These are phyloP conservation scores for Sebastolobus altivelis DNA, from an alignment of 2,797 vertebrate species.

Conservation along the genomic window DNA sequence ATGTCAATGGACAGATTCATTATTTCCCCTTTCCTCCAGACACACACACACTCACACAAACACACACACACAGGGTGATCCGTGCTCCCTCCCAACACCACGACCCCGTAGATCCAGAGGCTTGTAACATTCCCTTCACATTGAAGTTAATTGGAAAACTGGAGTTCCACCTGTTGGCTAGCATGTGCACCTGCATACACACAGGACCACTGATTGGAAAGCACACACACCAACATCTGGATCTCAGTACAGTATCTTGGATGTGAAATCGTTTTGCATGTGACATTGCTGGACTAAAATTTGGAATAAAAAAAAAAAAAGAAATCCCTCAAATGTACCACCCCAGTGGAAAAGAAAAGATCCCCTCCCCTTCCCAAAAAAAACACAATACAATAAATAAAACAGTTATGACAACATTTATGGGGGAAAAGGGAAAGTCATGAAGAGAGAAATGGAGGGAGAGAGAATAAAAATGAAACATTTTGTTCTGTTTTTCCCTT, in stretches of 20 bases:
- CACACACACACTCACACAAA: constrained; percentile 12
- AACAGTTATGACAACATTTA: constrained; percentile 78
- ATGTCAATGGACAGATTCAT: constrained; percentile 60
- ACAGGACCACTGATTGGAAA: constrained; percentile 58
- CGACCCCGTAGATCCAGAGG: constrained; percentile 67
- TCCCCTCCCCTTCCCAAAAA: constrained; percentile 11
- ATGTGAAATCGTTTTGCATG: constrained; percentile 75
- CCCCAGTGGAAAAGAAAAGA: constrained; percentile 44
- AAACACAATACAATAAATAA: constrained; percentile 84
- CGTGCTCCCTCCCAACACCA: constrained; percentile 42
- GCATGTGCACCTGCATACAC: constrained; percentile 68
- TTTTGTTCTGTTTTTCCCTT: constrained; percentile 81
- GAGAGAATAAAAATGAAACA: constrained; percentile 84
- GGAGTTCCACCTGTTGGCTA: constrained; percentile 66
- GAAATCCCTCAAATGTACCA: constrained; percentile 42
- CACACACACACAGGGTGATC: constrained; percentile 34
- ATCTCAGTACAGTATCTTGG: constrained; percentile 82
- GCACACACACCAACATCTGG: constrained; percentile 60
- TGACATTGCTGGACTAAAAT: constrained; percentile 68
- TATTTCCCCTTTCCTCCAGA: constrained; percentile 46
- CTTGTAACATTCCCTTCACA: constrained; percentile 83
- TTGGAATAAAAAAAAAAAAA: constrained; percentile 48
- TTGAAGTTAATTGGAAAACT: constrained; percentile 75
- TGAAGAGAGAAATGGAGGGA: constrained; percentile 78
- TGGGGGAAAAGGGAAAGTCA: constrained; percentile 54